Evolutionary conservation across 1,140 invertebrate species (phyloP).

Genomic region (Luehdorfia chinensis): DNA sequence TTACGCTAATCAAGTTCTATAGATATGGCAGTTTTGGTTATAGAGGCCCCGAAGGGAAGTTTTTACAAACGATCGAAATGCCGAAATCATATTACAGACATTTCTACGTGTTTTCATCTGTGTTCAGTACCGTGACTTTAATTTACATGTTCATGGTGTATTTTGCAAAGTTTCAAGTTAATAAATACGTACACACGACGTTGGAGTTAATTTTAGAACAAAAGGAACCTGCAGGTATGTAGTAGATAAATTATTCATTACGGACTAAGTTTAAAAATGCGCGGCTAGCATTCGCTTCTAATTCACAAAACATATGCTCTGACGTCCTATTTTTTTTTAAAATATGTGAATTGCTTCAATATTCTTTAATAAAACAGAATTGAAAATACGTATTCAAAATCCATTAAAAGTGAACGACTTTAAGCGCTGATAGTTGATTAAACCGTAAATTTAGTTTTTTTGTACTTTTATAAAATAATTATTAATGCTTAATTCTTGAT

Average conservation of each 20-base stretch:
- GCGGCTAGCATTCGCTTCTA: too few species aligned
- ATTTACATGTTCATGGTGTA: slow-evolving; percentile 74
- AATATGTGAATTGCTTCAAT: too few species aligned
- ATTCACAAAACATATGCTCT: too few species aligned
- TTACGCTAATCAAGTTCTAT: slow-evolving; percentile 78
- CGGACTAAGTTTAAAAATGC: too few species aligned
- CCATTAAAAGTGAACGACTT: too few species aligned
- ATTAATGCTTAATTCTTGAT: too few species aligned
- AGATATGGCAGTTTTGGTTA: slow-evolving; percentile 84
- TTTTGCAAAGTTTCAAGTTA: slow-evolving; percentile 67
- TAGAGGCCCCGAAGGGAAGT: slow-evolving; percentile 70
- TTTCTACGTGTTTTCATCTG: slow-evolving; percentile 83
- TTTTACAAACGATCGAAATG: slow-evolving; percentile 79
- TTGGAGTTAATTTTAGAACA: slow-evolving; percentile 71
- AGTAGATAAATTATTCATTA: neutral
- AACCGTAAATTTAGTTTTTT: too few species aligned
- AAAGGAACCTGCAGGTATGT: slow-evolving; percentile 75
- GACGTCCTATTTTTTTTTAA: too few species aligned
- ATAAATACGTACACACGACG: slow-evolving; percentile 71
- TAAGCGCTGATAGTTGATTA: too few species aligned
- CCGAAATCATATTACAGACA: slow-evolving; percentile 87
- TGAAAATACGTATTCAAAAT: too few species aligned
- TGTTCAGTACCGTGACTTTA: slow-evolving; percentile 74
- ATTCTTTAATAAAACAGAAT: too few species aligned
- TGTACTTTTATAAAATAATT: too few species aligned